A percentile compares a stretch with the other conserved stretches of the same genome.
Evolutionary conservation across 1,140 invertebrate genomes (phyloP).

Genomic region (Brachionus manjavacas): DNA sequence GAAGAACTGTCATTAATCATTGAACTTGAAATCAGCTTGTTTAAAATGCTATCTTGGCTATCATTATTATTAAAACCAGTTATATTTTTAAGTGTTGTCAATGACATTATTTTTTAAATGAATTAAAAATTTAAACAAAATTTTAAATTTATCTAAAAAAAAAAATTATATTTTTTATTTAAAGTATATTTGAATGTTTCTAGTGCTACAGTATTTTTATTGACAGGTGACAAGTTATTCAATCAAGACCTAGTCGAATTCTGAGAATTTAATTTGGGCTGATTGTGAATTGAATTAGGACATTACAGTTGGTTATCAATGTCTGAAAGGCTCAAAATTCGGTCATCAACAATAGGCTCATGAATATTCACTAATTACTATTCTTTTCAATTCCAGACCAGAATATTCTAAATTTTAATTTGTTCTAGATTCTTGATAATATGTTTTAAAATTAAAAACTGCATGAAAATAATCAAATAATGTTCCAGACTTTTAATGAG

Average conservation of each 20-base stretch:
- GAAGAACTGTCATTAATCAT: not conserved
- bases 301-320: not conserved
- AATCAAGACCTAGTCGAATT: not conserved
- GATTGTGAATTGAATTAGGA: not conserved
- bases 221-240: slow-evolving; percentile 22
- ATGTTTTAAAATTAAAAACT: not conserved
- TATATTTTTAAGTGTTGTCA: slow-evolving; percentile 28
- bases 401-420: not conserved
- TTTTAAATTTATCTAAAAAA: not conserved
- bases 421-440: not conserved
- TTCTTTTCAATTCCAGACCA: not conserved
- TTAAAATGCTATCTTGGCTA: slow-evolving; percentile 1
- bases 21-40: not conserved
- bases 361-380: slow-evolving; percentile 5
- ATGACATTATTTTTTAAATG: slow-evolving; percentile 2
- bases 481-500: not conserved
- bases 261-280: not conserved
- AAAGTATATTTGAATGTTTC: not conserved
- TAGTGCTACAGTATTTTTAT: not conserved
- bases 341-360: not conserved
- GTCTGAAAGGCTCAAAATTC: not conserved
- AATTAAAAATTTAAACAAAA: not conserved
- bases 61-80: slow-evolving; percentile 4
- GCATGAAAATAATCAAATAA: too few species aligned
- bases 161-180: not conserved